phyloP scores from a whole-genome alignment of 2,888 invertebrate genomes.

The Sinopyrophorus schimmeli region DNA sequence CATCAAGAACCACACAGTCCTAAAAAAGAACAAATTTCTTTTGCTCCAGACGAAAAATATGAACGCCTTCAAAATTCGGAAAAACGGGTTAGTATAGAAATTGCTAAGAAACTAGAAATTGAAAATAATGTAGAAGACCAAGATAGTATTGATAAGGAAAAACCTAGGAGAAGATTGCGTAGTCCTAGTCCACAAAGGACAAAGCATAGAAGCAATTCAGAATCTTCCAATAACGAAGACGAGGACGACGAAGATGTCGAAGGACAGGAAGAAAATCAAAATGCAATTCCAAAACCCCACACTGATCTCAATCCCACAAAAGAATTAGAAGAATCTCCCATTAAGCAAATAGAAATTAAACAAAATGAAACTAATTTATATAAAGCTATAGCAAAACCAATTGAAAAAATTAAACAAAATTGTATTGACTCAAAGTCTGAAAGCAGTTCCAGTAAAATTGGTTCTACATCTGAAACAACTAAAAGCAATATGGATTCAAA shows the following conservation, averaged over 20 bases:
- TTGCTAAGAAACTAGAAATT: constrained; percentile 2
- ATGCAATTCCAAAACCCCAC: constrained; percentile 39
- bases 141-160: background rate
- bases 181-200: constrained; percentile 16
- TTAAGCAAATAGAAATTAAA: constrained; percentile 15
- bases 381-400: constrained; percentile 40
- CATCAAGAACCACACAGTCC: constrained; percentile 45
- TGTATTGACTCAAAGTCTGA: constrained; percentile 46
- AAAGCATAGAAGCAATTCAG: constrained; percentile 19
- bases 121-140: constrained; percentile 3
- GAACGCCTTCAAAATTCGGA: constrained; percentile 31
- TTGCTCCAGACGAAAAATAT: constrained; percentile 43
- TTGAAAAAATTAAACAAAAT: constrained; percentile 41
- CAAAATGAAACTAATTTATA: constrained; percentile 39
- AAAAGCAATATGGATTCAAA: constrained; percentile 22
- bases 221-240: constrained; percentile 12
- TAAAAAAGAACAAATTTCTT: constrained; percentile 50
- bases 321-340: constrained; percentile 9
- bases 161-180: background rate
- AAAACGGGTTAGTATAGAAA: constrained; percentile 6
- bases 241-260: constrained; percentile 25
- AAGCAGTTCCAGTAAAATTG: constrained; percentile 43
- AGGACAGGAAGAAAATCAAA: constrained; percentile 24
- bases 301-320: constrained; percentile 21
- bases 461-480: constrained; percentile 21